phyloP scores from a whole-genome alignment of 2,888 invertebrate species.

The Hanleya hanleyi region DNA sequence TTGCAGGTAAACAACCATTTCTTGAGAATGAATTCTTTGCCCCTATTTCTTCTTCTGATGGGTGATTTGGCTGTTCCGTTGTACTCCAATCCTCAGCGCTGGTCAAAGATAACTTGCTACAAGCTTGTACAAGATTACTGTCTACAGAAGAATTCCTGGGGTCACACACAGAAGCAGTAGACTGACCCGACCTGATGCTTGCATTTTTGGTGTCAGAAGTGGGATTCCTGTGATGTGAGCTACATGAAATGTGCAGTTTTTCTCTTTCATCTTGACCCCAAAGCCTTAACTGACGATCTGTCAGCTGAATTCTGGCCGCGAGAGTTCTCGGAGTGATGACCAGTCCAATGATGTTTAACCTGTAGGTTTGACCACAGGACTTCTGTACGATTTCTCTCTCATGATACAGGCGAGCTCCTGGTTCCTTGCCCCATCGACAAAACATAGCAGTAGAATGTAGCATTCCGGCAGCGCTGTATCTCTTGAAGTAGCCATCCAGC shows the following conservation, averaged over 20 bases:
- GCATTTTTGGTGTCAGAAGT: too few species aligned
- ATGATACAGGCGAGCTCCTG: constrained; percentile 50
- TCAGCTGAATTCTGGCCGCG: constrained; percentile 67
- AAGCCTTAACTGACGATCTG: constrained; percentile 50
- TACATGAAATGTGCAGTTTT: not conserved
- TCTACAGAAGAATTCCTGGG: not conserved
- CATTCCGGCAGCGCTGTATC: not conserved
- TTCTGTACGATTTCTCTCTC: constrained; percentile 43
- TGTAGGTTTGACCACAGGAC: constrained; percentile 53
- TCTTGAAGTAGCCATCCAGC: not conserved
- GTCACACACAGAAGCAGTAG: not conserved
- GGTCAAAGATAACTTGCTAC: too few species aligned
- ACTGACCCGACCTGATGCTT: not conserved
- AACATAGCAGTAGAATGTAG: constrained; percentile 69
- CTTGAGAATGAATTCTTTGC: not conserved
- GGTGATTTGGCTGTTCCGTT: too few species aligned
- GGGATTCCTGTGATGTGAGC: too few species aligned
- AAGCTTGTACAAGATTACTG: too few species aligned
- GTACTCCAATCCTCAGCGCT: too few species aligned
- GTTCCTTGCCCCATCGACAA: constrained; percentile 49
- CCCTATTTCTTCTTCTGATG: too few species aligned
- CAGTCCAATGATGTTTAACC: constrained; percentile 60
- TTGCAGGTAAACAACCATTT: not conserved
- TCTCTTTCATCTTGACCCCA: constrained; percentile 59
- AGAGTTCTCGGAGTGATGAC: constrained; percentile 65